Evolutionary conservation across 2,888 invertebrate genomes (phyloP), one percentile per base, ranked within the genome.

Genomic region (Eupeodes luniger): DNA sequence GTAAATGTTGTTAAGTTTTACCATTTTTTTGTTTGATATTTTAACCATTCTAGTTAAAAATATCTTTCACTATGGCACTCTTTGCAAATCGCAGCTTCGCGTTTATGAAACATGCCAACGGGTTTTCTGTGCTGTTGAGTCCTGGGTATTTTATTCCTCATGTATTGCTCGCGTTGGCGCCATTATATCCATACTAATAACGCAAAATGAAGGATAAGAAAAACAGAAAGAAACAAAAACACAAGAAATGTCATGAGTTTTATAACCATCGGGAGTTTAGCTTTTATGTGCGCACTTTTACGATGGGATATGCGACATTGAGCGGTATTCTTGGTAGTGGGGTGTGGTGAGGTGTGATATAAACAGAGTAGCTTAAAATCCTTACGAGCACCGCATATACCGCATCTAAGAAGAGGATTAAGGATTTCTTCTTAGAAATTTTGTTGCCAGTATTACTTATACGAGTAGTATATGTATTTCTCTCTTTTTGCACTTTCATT

Each of bases 221-320:
- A 72, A 77, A 19, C 47, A 10, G 5, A 19, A 19, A 40, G 47
- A 11, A 1, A 12, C 14, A 67, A 40, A 72, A 47, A 16, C 11
- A 66, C 55, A 59, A 12, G 9, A n/a, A 59, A 59, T 59, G 59
- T 59, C 53, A 40, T 3, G 70, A 64, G 11, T 67, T 85, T 80
- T 67, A 72, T 66, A 83, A 81, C 77, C 72, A 83, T 67, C 76
- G 83, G 53, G 72, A 76, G 76, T 80, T 76, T 19, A 76, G 75
- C 76, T 83, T 72, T 87, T 83, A 83, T 80, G 76, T 77, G 61
- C 44, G 76, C 10, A 47, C 47, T 59, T 74, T 74, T 74, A 47
- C 47, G 53, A 36, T 51, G 19, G 11, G 40, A 55, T 44, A 36
- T 51, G 19, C 16, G 40, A 55, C 55, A 57, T 27, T 57, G 27